phyloP scores from a whole-genome alignment of 2,888 invertebrate species.

The Mantis religiosa region DNA sequence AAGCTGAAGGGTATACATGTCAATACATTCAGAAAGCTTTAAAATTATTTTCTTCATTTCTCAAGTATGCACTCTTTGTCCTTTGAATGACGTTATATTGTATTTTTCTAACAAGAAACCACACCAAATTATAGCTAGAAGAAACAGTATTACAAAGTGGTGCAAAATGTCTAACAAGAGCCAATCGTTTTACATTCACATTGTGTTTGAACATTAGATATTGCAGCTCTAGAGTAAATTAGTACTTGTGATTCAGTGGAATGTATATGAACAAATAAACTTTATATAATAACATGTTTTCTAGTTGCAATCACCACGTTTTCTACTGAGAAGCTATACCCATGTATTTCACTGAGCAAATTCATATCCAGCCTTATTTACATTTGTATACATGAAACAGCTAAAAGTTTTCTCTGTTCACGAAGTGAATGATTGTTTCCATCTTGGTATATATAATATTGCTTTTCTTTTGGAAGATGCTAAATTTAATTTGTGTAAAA shows the following conservation, averaged over 20 bases:
- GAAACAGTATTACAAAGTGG: too few relatives aligned
- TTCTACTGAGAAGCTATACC: not conserved
- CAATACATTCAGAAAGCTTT: too few relatives aligned
- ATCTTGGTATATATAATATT: not conserved
- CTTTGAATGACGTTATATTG: too few relatives aligned
- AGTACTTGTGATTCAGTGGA: not conserved
- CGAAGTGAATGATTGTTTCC: not conserved
- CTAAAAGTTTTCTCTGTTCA: not conserved
- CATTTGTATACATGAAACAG: not conserved
- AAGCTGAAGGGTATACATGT: too few relatives aligned
- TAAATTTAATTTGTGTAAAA: not conserved
- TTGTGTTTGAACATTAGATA: too few relatives aligned
- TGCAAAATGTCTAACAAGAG: too few relatives aligned
- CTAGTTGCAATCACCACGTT: not conserved
- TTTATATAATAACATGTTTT: not conserved
- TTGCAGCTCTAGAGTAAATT: not conserved
- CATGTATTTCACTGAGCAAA: not conserved
- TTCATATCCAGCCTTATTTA: not conserved
- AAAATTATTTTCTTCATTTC: too few relatives aligned
- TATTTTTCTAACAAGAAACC: too few relatives aligned
- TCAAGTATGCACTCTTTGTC: too few relatives aligned
- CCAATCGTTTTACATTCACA: too few relatives aligned
- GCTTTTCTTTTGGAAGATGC: not conserved
- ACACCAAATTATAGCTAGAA: too few relatives aligned
- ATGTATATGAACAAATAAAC: not conserved